These are phyloP conservation scores for Sitta europaea DNA, from an alignment of 2,113 vertebrate species.

Conservation along the genomic window DNA sequence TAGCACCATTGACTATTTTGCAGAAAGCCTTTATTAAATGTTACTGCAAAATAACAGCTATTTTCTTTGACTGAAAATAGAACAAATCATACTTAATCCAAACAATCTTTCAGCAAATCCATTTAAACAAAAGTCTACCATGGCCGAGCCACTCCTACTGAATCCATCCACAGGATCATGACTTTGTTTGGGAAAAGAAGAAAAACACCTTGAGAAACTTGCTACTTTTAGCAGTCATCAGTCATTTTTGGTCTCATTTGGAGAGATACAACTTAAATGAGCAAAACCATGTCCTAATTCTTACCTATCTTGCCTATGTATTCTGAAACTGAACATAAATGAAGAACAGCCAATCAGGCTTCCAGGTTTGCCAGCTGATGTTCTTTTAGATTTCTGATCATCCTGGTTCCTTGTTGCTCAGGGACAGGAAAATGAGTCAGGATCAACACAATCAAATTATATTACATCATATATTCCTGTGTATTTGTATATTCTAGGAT, in stretches of 20 bases:
- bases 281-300: neutral
- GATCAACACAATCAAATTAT: neutral
- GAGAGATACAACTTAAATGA: neutral
- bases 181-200: neutral
- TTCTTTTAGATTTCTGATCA: neutral
- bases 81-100: constrained; percentile 30
- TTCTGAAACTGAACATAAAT: neutral
- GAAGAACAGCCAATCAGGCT: neutral
- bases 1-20: neutral
- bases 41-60: constrained; percentile 49
- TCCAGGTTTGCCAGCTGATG: neutral
- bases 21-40: constrained; percentile 58
- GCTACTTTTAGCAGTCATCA: neutral
- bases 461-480: neutral
- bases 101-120: constrained; percentile 16
- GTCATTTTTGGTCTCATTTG: neutral
- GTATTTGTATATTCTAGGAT: neutral
- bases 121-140: neutral
- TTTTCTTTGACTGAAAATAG: constrained; percentile 13
- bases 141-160: neutral
- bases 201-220: neutral
- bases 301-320: neutral
- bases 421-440: neutral
- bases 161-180: neutral
- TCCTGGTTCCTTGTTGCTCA: neutral